These are phyloP conservation scores for Eulithis prunata DNA, from an alignment of 2,888 invertebrate genomes.

Conservation along the genomic window DNA sequence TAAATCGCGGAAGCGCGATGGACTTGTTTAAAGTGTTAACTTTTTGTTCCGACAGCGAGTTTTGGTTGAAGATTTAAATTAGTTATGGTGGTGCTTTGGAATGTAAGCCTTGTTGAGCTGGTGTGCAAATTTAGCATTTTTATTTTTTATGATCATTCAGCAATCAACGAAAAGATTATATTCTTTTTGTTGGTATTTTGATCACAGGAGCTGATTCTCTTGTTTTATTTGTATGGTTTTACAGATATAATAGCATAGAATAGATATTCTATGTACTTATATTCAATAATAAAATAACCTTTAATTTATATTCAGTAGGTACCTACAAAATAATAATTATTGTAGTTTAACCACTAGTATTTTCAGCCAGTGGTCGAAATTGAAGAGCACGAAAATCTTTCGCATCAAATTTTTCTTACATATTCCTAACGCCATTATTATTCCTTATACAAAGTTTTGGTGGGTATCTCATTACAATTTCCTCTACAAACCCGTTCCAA, in stretches of 20 bases:
- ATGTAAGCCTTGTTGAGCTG: slow-evolving; percentile 14
- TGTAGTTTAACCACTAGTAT: no score
- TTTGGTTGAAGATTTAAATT: slow-evolving; percentile 17
- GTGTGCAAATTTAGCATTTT: background rate
- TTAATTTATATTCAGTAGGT: no score
- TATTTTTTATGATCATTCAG: background rate
- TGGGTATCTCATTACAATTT: background rate
- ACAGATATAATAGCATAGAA: no score
- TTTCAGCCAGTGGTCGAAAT: no score
- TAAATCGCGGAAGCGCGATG: slow-evolving; percentile 12
- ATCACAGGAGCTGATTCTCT: no score
- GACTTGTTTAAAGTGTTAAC: slow-evolving; percentile 25
- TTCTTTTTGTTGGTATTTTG: no score
- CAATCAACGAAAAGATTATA: no score
- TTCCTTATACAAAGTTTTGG: background rate
- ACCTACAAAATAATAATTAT: no score
- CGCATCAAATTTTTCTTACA: background rate
- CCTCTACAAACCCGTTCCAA: background rate
- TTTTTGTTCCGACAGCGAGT: slow-evolving; percentile 15
- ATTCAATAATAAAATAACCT: no score
- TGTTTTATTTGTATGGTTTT: no score
- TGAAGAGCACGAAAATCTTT: background rate
- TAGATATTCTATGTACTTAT: no score
- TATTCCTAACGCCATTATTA: background rate
- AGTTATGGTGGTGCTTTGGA: background rate